These are phyloP conservation scores for Junonia oenone DNA, from an alignment of 2,888 invertebrate species.

Conservation along the genomic window DNA sequence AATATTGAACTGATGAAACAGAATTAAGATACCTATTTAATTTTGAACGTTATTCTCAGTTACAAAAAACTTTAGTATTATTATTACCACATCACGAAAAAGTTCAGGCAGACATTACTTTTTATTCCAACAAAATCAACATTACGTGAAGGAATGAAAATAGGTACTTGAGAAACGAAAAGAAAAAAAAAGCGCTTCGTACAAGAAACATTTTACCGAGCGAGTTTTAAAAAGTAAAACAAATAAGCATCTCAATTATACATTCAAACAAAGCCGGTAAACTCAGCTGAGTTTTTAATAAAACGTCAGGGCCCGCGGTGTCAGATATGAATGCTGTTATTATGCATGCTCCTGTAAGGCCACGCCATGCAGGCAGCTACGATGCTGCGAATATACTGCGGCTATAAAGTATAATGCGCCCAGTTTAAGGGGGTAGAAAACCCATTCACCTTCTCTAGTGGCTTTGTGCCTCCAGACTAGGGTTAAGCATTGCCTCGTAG, in stretches of 20 bases:
- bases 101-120: neutral
- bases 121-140: neutral
- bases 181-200: constrained; percentile 8
- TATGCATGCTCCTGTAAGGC: constrained; percentile 57
- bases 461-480: constrained; percentile 60
- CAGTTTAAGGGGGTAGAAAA: constrained; percentile 57
- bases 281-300: constrained; percentile 53
- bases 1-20: no score
- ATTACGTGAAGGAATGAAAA: neutral
- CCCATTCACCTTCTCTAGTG: constrained; percentile 70
- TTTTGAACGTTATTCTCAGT: neutral
- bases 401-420: constrained; percentile 54
- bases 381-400: constrained; percentile 30
- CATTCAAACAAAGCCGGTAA: constrained; percentile 47
- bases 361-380: constrained; percentile 26
- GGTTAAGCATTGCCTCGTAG: constrained; percentile 60
- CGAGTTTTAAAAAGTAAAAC: constrained; percentile 39
- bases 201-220: constrained; percentile 27
- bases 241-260: constrained; percentile 53
- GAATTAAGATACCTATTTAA: no score
- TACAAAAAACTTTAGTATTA: neutral
- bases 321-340: constrained; percentile 56
- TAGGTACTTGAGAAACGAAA: neutral
- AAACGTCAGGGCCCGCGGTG: constrained; percentile 43
- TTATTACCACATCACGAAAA: neutral